phyloP scores from a whole-genome alignment of 2,888 invertebrate genomes.

The Gryllus longicercus region DNA sequence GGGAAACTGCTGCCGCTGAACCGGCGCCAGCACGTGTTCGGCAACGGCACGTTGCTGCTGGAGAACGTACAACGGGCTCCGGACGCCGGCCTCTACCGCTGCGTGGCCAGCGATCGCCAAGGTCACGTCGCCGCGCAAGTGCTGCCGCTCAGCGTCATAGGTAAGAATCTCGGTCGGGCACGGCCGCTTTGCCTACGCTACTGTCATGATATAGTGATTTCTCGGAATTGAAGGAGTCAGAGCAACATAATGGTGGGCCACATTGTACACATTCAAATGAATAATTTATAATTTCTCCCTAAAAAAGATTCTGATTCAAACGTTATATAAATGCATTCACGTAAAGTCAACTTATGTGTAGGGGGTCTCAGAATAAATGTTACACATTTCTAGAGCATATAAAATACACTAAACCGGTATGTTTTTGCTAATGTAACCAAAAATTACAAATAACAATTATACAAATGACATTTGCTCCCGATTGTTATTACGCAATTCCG shows the following conservation, averaged over 20 bases:
- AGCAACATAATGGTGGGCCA: neutral
- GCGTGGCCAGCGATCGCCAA: slow-evolving; percentile 48
- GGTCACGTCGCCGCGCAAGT: slow-evolving; percentile 42
- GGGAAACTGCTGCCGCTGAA: slow-evolving; percentile 47
- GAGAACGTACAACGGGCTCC: slow-evolving; percentile 46
- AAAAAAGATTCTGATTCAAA: neutral
- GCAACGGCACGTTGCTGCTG: slow-evolving; percentile 49
- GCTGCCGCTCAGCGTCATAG: slow-evolving; percentile 42
- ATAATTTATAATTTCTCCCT: neutral
- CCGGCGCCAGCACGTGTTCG: slow-evolving; percentile 47
- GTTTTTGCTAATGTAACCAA: no score
- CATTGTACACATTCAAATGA: neutral
- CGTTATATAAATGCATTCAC: no score
- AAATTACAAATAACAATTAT: no score
- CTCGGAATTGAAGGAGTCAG: neutral
- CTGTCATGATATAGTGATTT: neutral
- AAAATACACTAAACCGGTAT: no score
- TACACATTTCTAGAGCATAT: no score
- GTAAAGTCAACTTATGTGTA: no score
- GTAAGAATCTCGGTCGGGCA: slow-evolving; percentile 37
- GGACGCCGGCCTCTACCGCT: slow-evolving; percentile 49
- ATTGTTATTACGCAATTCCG: no score
- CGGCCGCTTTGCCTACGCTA: no score
- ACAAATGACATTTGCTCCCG: no score
- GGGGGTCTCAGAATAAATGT: no score